phyloP scores from a whole-genome alignment of 2,888 invertebrate genomes.

The Eueremaeus valkanovi region DNA sequence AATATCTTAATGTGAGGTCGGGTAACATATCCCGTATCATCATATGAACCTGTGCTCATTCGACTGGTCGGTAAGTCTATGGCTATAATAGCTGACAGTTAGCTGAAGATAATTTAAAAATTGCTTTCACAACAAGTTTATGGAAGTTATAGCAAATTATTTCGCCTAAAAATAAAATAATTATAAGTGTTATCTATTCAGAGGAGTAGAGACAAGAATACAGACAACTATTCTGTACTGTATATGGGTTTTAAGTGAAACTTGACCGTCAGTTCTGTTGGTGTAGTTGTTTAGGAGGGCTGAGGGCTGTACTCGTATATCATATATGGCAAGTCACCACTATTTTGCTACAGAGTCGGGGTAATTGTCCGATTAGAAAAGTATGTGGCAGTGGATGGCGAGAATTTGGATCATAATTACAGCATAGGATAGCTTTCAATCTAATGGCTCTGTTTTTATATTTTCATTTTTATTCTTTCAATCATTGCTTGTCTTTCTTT shows the following conservation, averaged over 20 bases:
- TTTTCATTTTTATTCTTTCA: neutral
- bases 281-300: neutral
- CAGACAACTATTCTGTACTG: too few species aligned
- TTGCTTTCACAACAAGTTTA: constrained; percentile 18
- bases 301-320: neutral
- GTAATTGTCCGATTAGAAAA: constrained; percentile 24
- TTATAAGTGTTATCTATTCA: neutral
- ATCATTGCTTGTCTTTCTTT: neutral
- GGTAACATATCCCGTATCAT: neutral
- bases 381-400: neutral
- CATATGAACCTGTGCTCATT: neutral
- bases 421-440: neutral
- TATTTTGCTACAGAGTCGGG: neutral
- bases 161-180: neutral
- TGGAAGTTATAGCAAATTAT: constrained; percentile 2
- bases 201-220: neutral
- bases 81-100: constrained; percentile 21
- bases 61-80: neutral
- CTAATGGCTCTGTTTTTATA: constrained; percentile 6
- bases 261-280: neutral
- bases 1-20: constrained; percentile 27
- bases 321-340: neutral
- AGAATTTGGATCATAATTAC: constrained; percentile 16
- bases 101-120: constrained; percentile 4
- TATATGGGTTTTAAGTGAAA: neutral